phyloP scores from a whole-genome alignment of 2,113 vertebrate species.

The Rhodinocichla rosea region DNA sequence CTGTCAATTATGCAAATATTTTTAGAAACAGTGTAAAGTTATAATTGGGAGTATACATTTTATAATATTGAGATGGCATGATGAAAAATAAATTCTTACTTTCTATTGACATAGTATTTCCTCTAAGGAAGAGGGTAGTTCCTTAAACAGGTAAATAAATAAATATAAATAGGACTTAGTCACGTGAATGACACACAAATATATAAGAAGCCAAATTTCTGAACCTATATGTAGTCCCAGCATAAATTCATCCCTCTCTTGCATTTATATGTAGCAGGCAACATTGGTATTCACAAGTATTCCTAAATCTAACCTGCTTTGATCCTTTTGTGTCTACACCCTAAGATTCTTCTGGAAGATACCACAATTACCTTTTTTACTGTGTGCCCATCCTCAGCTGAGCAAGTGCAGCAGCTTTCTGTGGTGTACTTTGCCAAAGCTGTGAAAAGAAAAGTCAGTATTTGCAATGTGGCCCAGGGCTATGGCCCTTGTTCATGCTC shows the following conservation, averaged over 20 bases:
- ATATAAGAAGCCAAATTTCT: neutral
- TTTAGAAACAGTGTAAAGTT: neutral
- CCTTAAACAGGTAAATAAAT: neutral
- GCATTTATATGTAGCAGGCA: neutral
- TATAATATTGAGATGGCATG: neutral
- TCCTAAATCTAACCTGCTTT: neutral
- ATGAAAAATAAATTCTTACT: neutral
- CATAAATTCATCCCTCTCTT: neutral
- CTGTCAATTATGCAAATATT: neutral
- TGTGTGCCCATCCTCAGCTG: neutral
- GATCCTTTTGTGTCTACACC: neutral
- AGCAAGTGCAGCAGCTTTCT: neutral
- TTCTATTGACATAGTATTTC: neutral
- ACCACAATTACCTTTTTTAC: neutral
- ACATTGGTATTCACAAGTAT: neutral
- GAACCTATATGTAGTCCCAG: neutral
- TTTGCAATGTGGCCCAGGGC: neutral
- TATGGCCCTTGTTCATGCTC: neutral
- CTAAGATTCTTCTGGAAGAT: neutral
- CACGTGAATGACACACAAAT: fast-evolving
- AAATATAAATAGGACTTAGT: neutral
- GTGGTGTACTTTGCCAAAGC: neutral
- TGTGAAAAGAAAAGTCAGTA: neutral
- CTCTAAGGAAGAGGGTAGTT: neutral
- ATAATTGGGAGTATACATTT: neutral